These are phyloP conservation scores for Struthidea cinerea DNA, from an alignment of 2,113 vertebrate genomes.

Conservation along the genomic window DNA sequence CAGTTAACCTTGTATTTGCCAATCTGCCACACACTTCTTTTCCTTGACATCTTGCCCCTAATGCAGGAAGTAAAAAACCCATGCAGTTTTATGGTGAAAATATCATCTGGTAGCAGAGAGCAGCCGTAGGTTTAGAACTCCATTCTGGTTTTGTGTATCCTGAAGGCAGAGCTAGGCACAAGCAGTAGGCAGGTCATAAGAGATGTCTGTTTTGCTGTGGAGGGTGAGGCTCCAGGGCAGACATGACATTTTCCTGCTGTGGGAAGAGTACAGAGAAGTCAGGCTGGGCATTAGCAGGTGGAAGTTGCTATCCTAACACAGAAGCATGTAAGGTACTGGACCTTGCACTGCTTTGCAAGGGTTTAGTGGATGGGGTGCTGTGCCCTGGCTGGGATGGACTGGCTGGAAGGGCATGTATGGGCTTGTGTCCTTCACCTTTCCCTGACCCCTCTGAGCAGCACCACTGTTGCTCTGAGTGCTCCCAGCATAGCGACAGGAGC, in stretches of 20 bases:
- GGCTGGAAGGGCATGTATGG: accelerated
- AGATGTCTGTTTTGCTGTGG: neutral
- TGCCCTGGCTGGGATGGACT: neutral
- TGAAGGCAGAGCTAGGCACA: conserved; percentile 26
- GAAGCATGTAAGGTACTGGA: neutral
- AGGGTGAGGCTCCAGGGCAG: conserved; percentile 60
- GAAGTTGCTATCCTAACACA: neutral
- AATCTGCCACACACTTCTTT: neutral
- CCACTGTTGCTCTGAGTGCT: neutral
- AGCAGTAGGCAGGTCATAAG: neutral
- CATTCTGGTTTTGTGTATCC: neutral
- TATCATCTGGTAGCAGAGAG: neutral
- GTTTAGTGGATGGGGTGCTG: neutral
- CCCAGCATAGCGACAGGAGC: neutral
- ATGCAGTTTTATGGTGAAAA: neutral
- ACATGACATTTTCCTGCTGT: conserved; percentile 63
- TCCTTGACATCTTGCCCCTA: neutral
- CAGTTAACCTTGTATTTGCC: neutral
- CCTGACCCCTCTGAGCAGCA: neutral
- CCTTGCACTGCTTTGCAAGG: neutral
- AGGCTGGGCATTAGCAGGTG: neutral
- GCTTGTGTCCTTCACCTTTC: neutral
- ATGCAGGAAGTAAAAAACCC: neutral
- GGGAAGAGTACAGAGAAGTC: conserved; percentile 26
- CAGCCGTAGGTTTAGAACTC: neutral